Percentiles rank a stretch among this genome's conserved stretches.
phyloP scores from a whole-genome alignment of 1,140 invertebrate species.

The Calosoma granatense region DNA sequence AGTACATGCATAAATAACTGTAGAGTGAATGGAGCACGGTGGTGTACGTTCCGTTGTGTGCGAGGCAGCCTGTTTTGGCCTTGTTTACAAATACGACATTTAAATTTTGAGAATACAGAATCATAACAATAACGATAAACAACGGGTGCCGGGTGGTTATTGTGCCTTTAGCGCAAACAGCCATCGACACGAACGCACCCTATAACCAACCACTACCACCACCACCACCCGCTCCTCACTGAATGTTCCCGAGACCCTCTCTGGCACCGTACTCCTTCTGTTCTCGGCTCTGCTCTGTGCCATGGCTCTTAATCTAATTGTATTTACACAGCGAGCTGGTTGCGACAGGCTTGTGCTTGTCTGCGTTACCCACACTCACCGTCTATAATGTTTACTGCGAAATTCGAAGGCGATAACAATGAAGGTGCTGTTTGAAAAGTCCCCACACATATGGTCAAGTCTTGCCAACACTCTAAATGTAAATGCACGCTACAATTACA shows the following conservation, averaged over 20 bases:
- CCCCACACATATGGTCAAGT: background rate
- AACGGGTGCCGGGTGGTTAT: background rate
- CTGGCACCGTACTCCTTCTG: background rate
- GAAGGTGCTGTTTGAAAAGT: background rate
- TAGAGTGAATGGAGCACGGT: too few species aligned
- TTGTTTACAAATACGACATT: conserved; percentile 5
- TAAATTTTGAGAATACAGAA: background rate
- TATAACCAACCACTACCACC: background rate
- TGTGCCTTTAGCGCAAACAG: background rate
- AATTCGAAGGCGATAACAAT: background rate
- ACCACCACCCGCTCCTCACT: background rate
- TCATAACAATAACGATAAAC: conserved; percentile 25
- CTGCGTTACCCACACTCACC: background rate
- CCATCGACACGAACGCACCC: background rate
- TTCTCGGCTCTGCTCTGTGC: conserved; percentile 14
- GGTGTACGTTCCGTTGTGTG: too few species aligned
- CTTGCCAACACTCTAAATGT: background rate
- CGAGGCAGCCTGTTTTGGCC: too few species aligned
- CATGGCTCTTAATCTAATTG: conserved; percentile 26
- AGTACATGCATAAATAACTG: too few species aligned
- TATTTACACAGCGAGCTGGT: conserved; percentile 21
- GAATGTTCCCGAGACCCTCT: background rate
- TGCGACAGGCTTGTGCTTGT: background rate
- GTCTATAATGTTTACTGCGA: background rate
- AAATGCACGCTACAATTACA: conserved; percentile 1